Conservation (phyloP, 2,113 vertebrate species). For the Amphilophus citrinellus region DNA sequence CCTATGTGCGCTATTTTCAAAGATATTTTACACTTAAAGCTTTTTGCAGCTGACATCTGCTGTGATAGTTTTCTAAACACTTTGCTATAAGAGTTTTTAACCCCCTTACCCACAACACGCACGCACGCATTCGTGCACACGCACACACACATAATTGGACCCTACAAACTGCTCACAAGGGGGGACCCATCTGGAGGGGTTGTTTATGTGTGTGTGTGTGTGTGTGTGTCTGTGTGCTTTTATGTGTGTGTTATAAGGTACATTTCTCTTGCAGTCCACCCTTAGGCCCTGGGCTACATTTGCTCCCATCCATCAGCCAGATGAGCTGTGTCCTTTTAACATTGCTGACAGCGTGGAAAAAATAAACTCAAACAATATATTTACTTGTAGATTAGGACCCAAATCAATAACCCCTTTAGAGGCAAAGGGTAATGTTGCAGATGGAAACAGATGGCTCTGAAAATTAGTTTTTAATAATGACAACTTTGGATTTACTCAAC, state of each 20-base stretch:
- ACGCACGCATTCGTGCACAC: slow-evolving; percentile 1
- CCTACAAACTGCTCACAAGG: slow-evolving; percentile 66
- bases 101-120: background rate
- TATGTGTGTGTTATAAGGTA: slow-evolving; percentile 69
- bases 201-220: slow-evolving; percentile 69
- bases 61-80: slow-evolving; percentile 24
- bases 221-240: slow-evolving; percentile 29
- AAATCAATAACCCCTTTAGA: slow-evolving; percentile 80
- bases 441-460: slow-evolving; percentile 69
- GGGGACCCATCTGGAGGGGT: slow-evolving; percentile 75
- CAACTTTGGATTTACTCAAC: slow-evolving; percentile 63
- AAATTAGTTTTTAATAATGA: slow-evolving; percentile 77
- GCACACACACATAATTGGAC: slow-evolving; percentile 58
- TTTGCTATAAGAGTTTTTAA: slow-evolving; percentile 3
- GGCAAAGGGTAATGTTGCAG: slow-evolving; percentile 61
- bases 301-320: slow-evolving; percentile 75
- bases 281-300: slow-evolving; percentile 74
- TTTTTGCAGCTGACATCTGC: slow-evolving; percentile 9
- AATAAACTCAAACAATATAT: slow-evolving; percentile 74
- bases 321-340: slow-evolving; percentile 82
- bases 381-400: slow-evolving; percentile 80
- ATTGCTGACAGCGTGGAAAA: slow-evolving; percentile 73
- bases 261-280: slow-evolving; percentile 72
- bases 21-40: slow-evolving; percentile 6
- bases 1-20: background rate